Evolutionary conservation across 2,888 invertebrate genomes (phyloP).

Genomic region (Caenorhabditis becei): DNA sequence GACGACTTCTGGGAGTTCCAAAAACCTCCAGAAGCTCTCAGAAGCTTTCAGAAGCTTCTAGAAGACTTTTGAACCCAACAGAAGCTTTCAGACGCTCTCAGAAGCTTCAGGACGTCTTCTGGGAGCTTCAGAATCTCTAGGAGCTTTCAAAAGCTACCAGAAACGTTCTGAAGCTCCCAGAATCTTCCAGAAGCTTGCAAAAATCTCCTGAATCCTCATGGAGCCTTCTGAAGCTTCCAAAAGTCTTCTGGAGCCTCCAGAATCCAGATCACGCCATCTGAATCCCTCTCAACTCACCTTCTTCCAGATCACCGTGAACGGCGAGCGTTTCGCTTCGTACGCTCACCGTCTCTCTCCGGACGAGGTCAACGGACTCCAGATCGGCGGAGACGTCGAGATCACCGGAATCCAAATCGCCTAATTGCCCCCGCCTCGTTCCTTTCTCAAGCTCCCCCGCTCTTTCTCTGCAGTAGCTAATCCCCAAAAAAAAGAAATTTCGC

Average conservation of each 20-base stretch:
- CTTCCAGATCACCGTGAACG: conserved; percentile 81
- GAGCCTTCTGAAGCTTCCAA: too few relatives aligned
- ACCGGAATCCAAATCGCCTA: conserved; percentile 78
- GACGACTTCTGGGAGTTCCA: too few relatives aligned
- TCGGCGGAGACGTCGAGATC: conserved; percentile 81
- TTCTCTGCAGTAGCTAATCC: conserved; percentile 32
- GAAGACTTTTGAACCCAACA: too few relatives aligned
- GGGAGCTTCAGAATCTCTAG: background rate
- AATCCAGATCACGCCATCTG: background rate
- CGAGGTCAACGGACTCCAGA: conserved; percentile 80
- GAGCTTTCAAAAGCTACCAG: too few relatives aligned
- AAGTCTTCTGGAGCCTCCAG: background rate
- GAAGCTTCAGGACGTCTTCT: too few relatives aligned
- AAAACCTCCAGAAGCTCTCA: too few relatives aligned
- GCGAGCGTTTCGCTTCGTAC: conserved; percentile 81
- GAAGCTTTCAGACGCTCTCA: too few relatives aligned
- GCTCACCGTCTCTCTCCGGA: conserved; percentile 81
- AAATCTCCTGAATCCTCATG: too few relatives aligned
- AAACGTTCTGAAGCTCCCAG: too few relatives aligned
- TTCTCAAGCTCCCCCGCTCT: conserved; percentile 43
- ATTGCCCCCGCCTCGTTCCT: conserved; percentile 33
- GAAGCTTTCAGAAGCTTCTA: too few relatives aligned
- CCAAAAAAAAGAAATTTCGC: conserved; percentile 31
- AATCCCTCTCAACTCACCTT: background rate
- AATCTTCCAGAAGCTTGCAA: too few relatives aligned